Conservation (phyloP, 2,888 invertebrate species). For the Scrobipalpa atriplicella region DNA sequence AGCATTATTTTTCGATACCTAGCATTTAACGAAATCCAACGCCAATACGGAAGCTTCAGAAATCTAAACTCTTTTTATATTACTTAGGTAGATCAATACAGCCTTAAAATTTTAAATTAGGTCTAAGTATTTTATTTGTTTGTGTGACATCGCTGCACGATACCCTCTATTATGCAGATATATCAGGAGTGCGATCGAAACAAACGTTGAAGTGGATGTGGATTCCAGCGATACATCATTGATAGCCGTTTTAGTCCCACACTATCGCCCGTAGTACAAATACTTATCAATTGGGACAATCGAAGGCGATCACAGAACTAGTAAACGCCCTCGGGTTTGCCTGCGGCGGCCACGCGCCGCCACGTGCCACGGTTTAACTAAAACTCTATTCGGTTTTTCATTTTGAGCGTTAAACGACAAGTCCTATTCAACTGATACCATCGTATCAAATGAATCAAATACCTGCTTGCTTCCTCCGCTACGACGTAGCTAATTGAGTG, state of each 20-base stretch:
- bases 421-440: constrained; percentile 26
- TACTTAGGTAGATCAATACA: too few relatives aligned
- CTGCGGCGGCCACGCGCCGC: constrained; percentile 36
- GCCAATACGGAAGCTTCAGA: too few relatives aligned
- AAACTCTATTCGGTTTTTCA: constrained; percentile 40
- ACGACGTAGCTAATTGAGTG: constrained; percentile 29
- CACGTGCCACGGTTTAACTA: constrained; percentile 49
- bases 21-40: too few relatives aligned
- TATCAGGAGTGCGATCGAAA: neutral
- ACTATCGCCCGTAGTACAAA: constrained; percentile 22
- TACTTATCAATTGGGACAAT: constrained; percentile 30
- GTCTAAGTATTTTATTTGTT: too few relatives aligned
- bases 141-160: too few relatives aligned
- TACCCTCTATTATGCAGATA: neutral
- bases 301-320: constrained; percentile 19
- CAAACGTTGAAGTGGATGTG: neutral
- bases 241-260: constrained; percentile 14
- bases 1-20: too few relatives aligned
- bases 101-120: too few relatives aligned
- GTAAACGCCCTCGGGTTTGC: neutral
- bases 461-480: constrained; percentile 26
- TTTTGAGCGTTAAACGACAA: constrained; percentile 33
- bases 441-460: constrained; percentile 28
- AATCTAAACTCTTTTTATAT: too few relatives aligned
- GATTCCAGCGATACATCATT: neutral